A percentile compares a stretch with the other conserved stretches of the same genome.
Conservation (phyloP, 2,113 vertebrate genomes). For the Kobus ellipsiprymnus region DNA sequence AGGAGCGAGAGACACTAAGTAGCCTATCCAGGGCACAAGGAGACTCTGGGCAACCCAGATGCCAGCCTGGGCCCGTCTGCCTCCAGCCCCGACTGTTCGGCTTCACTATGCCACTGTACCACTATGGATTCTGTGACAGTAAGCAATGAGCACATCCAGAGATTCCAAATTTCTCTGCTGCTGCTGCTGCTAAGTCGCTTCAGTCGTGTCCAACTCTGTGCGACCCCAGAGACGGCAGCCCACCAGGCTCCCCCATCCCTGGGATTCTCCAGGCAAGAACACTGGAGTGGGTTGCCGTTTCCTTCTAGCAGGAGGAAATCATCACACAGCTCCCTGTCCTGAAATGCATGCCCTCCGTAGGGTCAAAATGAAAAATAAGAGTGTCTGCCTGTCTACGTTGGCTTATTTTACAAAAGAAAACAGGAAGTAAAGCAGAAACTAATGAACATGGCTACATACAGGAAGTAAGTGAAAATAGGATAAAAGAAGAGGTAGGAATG, state of each 20-base stretch:
- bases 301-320: too few species aligned
- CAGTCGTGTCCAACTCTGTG: too few species aligned
- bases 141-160: not conserved
- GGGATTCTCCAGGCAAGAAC: too few species aligned
- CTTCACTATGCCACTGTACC: accelerated
- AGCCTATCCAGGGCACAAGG: not conserved
- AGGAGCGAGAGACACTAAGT: not conserved
- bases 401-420: not conserved
- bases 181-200: too few species aligned
- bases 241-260: too few species aligned
- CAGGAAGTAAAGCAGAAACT: not conserved
- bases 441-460: not conserved
- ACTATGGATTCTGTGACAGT: not conserved
- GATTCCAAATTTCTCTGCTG: not conserved
- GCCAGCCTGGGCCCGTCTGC: not conserved
- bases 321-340: too few species aligned
- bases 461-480: not conserved
- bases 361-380: not conserved
- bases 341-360: too few species aligned
- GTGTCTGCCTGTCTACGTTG: accelerated
- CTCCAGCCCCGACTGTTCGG: not conserved
- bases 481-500: too few species aligned
- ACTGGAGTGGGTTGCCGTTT: too few species aligned
- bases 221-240: too few species aligned
- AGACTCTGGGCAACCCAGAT: not conserved